Evolutionary conservation across 92 coral and sea anemone species (phyloP).

Genomic region (Nematostella vectensis): DNA sequence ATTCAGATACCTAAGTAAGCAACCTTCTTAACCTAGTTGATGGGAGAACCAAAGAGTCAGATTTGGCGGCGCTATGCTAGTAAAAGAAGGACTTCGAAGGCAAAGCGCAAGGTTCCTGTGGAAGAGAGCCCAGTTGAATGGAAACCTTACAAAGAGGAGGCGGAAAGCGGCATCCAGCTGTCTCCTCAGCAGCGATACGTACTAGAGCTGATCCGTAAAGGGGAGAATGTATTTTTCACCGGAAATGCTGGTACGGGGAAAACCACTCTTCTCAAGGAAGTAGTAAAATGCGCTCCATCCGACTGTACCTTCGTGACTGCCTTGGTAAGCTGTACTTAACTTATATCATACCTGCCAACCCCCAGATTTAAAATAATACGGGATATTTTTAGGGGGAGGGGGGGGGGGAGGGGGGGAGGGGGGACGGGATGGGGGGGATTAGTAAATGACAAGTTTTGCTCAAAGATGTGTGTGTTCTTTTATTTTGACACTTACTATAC

Average conservation of each 20-base stretch:
- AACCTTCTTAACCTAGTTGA: too few species aligned
- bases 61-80: too few species aligned
- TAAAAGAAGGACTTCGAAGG: not conserved
- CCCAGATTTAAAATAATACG: too few species aligned
- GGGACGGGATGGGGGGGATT: not conserved
- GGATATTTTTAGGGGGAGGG: too few species aligned
- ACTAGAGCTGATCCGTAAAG: conserved; percentile 33
- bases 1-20: too few species aligned
- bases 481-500: too few species aligned
- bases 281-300: conserved; percentile 40
- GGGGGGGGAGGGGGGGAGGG: too few species aligned
- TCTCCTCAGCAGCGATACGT: conserved; percentile 42
- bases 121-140: conserved; percentile 2
- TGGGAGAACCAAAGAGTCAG: too few species aligned
- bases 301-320: conserved; percentile 42
- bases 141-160: conserved; percentile 24
- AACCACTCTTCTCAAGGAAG: conserved; percentile 43
- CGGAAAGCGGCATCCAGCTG: conserved; percentile 16
- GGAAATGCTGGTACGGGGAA: conserved; percentile 58
- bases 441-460: not conserved
- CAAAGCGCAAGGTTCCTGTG: not conserved
- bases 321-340: conserved; percentile 27
- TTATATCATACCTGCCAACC: too few species aligned
- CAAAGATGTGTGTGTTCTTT: too few species aligned
- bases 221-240: conserved; percentile 53